Base-by-base conservation (phyloP, 2,113 vertebrate species). In the Cololabis saira region DNA sequence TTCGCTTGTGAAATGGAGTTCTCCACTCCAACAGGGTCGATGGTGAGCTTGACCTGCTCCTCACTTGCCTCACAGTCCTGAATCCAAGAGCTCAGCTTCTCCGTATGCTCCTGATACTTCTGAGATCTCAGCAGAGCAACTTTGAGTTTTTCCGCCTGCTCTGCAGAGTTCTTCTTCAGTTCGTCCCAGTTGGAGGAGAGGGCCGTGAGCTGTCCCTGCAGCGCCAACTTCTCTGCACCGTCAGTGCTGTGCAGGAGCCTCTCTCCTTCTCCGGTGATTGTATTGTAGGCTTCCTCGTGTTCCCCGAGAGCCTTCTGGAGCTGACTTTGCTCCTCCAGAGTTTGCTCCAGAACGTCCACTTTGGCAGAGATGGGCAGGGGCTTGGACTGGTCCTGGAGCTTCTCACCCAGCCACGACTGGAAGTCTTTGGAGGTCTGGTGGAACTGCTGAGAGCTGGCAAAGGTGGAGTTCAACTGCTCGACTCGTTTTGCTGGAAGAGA, bases 381-480 rank as follows among this genome's bases (percentile, higher is more conserved):
- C 53, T 87, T 88, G 5, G 67, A 87, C 74, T 95, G 93, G 19
- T 96, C 94, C 76, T 93, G 92, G 71, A 94, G 93, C 90, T 92
- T 95, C 75, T 91, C 89, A 50, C 92, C 86, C 40, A 99, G 80
- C 97, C 97, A 99, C 5, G 76, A 76, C 79, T 97, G 93, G 78
- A 99, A 96, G 82, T 99, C 95, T 90, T 94, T 95, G 27, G 95
- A 98, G 87, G 93, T 97, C 74, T 96, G 94, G 79, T 98, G 94
- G 86, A 99, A 99, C 61, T 98, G 97, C 87, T 98, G 95, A 72
- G 96, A 98, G 84, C 94, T 95, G 44, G 93, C 85, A 12, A 95
- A 97, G 0, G 95, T 95, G 0, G 93, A 96, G 67, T 95, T 97
- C 76, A 99, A 94, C 75, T 96, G 95, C 69, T 96, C 93, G 54